phyloP scores from a whole-genome alignment of 2,113 vertebrate species.

The Phylloscopus whistleri region DNA sequence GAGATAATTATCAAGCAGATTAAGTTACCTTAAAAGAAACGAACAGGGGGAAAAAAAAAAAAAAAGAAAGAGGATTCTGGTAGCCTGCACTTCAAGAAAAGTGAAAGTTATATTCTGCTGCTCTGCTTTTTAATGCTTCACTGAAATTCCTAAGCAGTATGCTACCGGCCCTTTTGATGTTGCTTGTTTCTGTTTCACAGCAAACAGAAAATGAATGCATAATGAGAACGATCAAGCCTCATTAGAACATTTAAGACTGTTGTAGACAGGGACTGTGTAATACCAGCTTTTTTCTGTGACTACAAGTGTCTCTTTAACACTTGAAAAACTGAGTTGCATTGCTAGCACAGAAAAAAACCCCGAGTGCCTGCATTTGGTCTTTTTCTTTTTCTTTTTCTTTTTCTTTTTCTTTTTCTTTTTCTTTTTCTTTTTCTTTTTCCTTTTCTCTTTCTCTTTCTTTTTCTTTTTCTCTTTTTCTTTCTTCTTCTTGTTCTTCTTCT shows the following conservation, averaged over 20 bases:
- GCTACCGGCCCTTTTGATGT: conserved; percentile 34
- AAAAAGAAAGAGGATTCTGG: not conserved
- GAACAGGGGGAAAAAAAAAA: not conserved
- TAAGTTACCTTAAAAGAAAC: not conserved
- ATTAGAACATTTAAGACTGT: conserved; percentile 24
- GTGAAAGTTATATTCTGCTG: not conserved
- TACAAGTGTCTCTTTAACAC: conserved; percentile 26
- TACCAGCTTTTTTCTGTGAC: conserved; percentile 31
- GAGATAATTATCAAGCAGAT: not conserved
- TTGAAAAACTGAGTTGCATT: conserved; percentile 21
- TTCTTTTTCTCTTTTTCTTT: too few species aligned
- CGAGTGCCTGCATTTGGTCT: not conserved
- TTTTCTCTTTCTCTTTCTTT: too few species aligned
- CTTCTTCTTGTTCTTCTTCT: too few species aligned
- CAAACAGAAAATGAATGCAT: conserved; percentile 24
- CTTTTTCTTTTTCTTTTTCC: too few species aligned
- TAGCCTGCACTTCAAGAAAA: not conserved
- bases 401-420: too few species aligned
- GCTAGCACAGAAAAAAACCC: not conserved
- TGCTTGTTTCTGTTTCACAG: conserved; percentile 8
- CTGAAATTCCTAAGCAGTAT: not conserved
- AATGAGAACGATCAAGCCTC: conserved; percentile 28
- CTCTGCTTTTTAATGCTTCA: conserved; percentile 1
- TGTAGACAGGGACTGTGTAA: conserved; percentile 31
- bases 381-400: too few species aligned